These are phyloP conservation scores for Oconnorella tubifera DNA, from an alignment of 2,888 invertebrate genomes.

Conservation along the genomic window DNA sequence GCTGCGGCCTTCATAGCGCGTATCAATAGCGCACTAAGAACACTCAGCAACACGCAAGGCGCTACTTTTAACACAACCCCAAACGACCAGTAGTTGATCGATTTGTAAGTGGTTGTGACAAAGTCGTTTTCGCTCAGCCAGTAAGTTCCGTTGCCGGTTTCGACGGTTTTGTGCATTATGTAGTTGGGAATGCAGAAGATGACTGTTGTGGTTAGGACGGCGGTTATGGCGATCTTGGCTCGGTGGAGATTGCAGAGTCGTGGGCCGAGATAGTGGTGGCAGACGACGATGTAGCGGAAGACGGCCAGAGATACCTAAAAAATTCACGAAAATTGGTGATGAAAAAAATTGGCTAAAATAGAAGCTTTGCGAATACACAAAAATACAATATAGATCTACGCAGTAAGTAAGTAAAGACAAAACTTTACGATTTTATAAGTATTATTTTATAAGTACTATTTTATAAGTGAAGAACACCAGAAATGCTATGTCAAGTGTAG, in stretches of 20 bases:
- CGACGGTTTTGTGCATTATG: constrained; percentile 39
- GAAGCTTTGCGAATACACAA: too few species aligned
- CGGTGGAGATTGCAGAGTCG: constrained; percentile 46
- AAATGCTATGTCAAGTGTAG: too few species aligned
- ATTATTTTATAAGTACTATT: too few species aligned
- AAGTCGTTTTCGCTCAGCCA: constrained; percentile 43
- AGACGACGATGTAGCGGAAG: constrained; percentile 71
- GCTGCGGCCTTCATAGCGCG: constrained; percentile 79
- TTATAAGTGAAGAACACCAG: too few species aligned
- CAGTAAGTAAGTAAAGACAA: too few species aligned
- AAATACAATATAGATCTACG: too few species aligned
- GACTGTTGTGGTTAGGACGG: constrained; percentile 44
- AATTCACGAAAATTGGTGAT: too few species aligned
- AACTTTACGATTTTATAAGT: too few species aligned
- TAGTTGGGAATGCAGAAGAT: constrained; percentile 51
- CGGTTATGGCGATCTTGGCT: constrained; percentile 47
- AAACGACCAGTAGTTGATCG: constrained; percentile 83
- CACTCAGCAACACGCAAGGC: constrained; percentile 80
- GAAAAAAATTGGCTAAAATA: too few species aligned
- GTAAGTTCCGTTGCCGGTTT: constrained; percentile 38
- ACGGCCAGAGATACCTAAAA: constrained; percentile 66
- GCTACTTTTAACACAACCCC: constrained; percentile 89
- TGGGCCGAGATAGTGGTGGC: constrained; percentile 49
- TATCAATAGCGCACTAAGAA: constrained; percentile 60
- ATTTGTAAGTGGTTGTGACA: constrained; percentile 42